Conservation (phyloP, 2,797 vertebrate genomes). For the Vultur gryphus region DNA sequence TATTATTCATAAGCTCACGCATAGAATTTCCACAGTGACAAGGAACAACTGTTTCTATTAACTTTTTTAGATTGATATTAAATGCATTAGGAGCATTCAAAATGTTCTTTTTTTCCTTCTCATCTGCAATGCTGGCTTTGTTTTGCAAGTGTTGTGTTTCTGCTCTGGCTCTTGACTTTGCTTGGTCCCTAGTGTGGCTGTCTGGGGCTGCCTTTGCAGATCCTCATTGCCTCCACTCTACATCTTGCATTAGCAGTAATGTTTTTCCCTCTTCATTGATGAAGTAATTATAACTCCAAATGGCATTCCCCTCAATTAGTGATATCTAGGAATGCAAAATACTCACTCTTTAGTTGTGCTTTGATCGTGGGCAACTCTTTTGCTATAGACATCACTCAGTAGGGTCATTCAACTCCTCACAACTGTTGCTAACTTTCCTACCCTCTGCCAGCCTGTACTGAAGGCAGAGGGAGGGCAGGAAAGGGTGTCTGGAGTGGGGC, state of each 20-base stretch:
- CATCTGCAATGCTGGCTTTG: neutral
- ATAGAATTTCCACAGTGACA: neutral
- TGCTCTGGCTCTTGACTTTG: neutral
- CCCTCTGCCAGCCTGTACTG: neutral
- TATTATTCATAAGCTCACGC: neutral
- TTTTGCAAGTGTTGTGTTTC: neutral
- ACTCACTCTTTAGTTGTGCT: neutral
- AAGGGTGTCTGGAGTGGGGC: neutral
- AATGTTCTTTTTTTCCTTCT: neutral
- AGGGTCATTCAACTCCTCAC: neutral
- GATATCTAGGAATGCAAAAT: neutral
- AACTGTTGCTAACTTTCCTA: neutral
- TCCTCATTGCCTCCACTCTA: neutral
- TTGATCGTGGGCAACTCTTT: neutral
- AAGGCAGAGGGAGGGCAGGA: neutral
- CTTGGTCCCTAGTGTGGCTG: neutral
- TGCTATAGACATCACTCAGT: fast-evolving
- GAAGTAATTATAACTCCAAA: neutral
- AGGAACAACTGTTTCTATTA: neutral
- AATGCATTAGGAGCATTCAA: neutral
- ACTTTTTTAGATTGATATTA: neutral
- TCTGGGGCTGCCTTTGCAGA: neutral
- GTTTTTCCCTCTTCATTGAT: neutral
- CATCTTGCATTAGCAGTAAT: neutral
- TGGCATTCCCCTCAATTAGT: neutral